These are phyloP conservation scores for Aleiodes alternator DNA, from an alignment of 2,888 invertebrate genomes.

Conservation along the genomic window DNA sequence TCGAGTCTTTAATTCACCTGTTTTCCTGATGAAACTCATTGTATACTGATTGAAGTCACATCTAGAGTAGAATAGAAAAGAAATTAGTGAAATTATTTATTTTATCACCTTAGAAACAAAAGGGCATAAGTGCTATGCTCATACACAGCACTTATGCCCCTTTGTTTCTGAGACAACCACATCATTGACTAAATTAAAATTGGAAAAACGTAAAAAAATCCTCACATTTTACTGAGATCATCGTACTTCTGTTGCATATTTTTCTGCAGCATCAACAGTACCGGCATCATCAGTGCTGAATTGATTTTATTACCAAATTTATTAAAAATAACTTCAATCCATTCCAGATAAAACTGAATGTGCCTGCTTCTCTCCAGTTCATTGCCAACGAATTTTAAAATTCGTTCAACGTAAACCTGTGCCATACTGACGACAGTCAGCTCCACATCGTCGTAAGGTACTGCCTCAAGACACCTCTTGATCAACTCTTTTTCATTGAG, in stretches of 20 bases:
- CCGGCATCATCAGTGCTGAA: conserved; percentile 80
- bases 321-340: conserved; percentile 84
- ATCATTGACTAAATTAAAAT: not conserved
- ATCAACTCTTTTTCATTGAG: conserved; percentile 88
- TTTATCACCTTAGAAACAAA: no score
- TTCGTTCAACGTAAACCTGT: conserved; percentile 84
- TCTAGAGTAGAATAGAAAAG: conserved; percentile 77
- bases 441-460: conserved; percentile 86
- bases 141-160: conserved; percentile 4
- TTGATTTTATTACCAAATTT: conserved; percentile 79
- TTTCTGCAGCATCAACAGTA: conserved; percentile 86
- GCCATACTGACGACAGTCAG: conserved; percentile 84
- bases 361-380: conserved; percentile 88
- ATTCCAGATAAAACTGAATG: conserved; percentile 91
- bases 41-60: conserved; percentile 94
- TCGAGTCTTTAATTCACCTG: conserved; percentile 75
- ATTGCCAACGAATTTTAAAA: conserved; percentile 83
- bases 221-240: conserved; percentile 89
- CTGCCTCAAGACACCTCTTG: conserved; percentile 87
- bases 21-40: conserved; percentile 81
- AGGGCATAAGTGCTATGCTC: no score
- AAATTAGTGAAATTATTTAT: conserved; percentile 26
- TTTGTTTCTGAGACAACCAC: no score
- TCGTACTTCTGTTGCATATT: conserved; percentile 87
- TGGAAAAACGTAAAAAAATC: conserved; percentile 68